These are phyloP conservation scores for Oreamnos americanus DNA, from an alignment of 2,113 vertebrate species.

Conservation along the genomic window DNA sequence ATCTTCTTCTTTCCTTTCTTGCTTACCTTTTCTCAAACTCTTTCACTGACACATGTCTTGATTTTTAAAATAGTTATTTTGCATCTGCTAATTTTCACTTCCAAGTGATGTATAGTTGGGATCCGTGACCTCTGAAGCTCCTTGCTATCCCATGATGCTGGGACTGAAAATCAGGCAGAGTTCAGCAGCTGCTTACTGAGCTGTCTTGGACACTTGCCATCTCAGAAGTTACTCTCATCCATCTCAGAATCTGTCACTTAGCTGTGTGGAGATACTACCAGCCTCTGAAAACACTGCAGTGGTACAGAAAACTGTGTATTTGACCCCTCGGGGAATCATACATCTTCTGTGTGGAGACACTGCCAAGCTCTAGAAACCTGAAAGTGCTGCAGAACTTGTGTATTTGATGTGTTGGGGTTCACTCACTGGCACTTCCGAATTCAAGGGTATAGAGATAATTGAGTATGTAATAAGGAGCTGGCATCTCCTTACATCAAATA, in stretches of 20 bases:
- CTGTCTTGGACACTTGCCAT: neutral
- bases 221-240: neutral
- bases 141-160: neutral
- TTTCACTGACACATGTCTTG: neutral
- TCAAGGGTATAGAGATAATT: neutral
- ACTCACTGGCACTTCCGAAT: neutral
- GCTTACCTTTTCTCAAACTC: neutral
- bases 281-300: neutral
- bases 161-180: neutral
- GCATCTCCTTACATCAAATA: neutral
- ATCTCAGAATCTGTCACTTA: neutral
- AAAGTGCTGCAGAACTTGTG: neutral
- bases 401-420: neutral
- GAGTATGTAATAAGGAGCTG: neutral
- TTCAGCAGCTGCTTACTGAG: slow-evolving; percentile 16
- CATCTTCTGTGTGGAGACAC: neutral
- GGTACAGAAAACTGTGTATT: neutral
- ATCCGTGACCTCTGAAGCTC: neutral
- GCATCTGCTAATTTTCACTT: slow-evolving; percentile 11
- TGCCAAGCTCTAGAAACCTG: neutral
- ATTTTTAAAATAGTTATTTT: neutral
- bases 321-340: neutral
- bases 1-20: neutral
- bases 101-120: neutral
- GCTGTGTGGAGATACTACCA: neutral